Base-by-base conservation (phyloP, 2,888 invertebrate species). In the Leptinotarsa haldemani region DNA sequence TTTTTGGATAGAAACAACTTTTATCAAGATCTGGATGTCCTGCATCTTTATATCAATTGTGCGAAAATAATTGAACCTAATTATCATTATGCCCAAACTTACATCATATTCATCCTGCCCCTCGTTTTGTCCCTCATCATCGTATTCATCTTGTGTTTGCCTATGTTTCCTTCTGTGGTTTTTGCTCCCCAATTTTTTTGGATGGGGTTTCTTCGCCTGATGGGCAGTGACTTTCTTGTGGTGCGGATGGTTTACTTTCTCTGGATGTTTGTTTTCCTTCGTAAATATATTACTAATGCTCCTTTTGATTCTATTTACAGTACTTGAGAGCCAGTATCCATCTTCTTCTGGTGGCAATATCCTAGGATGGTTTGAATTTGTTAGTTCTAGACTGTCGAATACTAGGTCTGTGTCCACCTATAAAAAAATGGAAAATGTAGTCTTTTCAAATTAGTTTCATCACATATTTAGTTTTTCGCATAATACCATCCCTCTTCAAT, bases 271-370 rank as follows among this genome's bases (percentile, higher is more conserved):
- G 1, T 75, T 70, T 40, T 68, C 56, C 58, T 80, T 81, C 61
- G 79, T 78, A 74, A 84, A 81, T 58, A 84, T 79, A 70, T 70
- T 78, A 73, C 80, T 74, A 69, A 85, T 81, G 74, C 82, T 81
- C 72, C 88, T 82, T 80, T 87, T 89, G 81, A 89, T 83, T 78
- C 89, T 87, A 71, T 87, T 87, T 58, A 89, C 82, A 74, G 85
- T 83, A 68, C 78, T 82, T n/a, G 83, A 80, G 13, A 87, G 74
- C 87, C 87, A 88, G 76, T 85, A 82, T 65, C 83, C 83, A 65
- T 86, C 82, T 65, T 83, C 82, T 70, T 69, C 77, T 22, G 80
- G 78, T 69, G 80, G 84, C 73, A 80, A 77, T 83, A 84, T 83
- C 76, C 83, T 83, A 68, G 82, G 83, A 56, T 83, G 82, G 71